These are phyloP conservation scores for Apostichopus japonicus DNA, from an alignment of 35 echinoderm and acorn worm species.

Conservation along the genomic window DNA sequence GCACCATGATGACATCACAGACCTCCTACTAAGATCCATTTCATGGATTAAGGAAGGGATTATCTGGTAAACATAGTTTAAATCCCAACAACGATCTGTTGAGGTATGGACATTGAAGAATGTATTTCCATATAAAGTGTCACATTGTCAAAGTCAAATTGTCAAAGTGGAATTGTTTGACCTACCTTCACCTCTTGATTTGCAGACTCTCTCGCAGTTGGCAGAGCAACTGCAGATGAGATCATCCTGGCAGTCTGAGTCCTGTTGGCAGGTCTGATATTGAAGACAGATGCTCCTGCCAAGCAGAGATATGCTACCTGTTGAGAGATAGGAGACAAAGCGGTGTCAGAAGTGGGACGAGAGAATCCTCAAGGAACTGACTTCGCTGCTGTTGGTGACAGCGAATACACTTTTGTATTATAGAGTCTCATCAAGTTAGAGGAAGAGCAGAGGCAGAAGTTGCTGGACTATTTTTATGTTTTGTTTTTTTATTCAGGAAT, in stretches of 20 bases:
- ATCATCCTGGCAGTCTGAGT: conserved; percentile 18
- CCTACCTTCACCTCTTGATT: conserved; percentile 37
- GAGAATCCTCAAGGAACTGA: not conserved
- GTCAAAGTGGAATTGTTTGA: not conserved
- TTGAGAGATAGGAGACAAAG: not conserved
- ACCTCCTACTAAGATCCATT: too few relatives aligned
- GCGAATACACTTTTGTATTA: not conserved
- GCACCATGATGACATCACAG: too few relatives aligned
- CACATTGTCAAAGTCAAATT: too few relatives aligned
- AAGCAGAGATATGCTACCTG: conserved; percentile 15
- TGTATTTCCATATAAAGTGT: too few relatives aligned
- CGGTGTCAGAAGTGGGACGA: not conserved
- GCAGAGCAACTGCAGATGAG: conserved; percentile 33
- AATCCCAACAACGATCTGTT: too few relatives aligned
- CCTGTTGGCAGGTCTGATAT: not conserved
- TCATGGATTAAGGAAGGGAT: too few relatives aligned
- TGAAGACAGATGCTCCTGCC: not conserved
- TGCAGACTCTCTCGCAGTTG: conserved; percentile 33
- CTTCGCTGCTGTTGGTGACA: not conserved
- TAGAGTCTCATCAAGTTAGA: too few relatives aligned
- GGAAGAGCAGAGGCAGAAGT: too few relatives aligned
- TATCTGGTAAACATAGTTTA: too few relatives aligned
- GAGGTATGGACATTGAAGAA: too few relatives aligned
- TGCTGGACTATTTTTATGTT: too few relatives aligned
- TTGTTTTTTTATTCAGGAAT: too few relatives aligned